Conservation (phyloP, 2,888 invertebrate genomes). For the Blastobasis lacticolella region DNA sequence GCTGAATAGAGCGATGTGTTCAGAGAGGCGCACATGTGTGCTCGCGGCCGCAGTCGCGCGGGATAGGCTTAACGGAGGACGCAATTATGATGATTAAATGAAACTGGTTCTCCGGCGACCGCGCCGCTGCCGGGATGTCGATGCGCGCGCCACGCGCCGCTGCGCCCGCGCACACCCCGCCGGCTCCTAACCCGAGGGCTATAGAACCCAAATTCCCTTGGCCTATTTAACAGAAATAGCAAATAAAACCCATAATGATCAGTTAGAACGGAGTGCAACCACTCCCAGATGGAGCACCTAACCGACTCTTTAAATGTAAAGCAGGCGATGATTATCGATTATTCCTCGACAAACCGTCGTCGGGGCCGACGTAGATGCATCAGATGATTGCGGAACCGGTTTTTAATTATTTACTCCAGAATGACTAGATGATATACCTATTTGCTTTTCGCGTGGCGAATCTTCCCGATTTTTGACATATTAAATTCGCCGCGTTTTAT, state of each 20-base stretch:
- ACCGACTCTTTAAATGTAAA: conserved; percentile 15
- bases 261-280: conserved; percentile 13
- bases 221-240: too few relatives aligned
- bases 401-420: background rate
- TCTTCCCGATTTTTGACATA: too few relatives aligned
- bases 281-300: conserved; percentile 12
- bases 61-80: conserved; percentile 64
- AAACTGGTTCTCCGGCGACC: conserved; percentile 60
- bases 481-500: too few relatives aligned
- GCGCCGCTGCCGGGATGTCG: conserved; percentile 45
- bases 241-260: background rate
- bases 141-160: conserved; percentile 31
- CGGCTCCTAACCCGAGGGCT: background rate
- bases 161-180: background rate
- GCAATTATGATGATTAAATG: conserved; percentile 71
- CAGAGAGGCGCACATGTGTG: conserved; percentile 18
- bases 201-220: too few relatives aligned
- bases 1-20: conserved; percentile 2
- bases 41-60: conserved; percentile 32
- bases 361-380: conserved; percentile 5
- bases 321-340: conserved; percentile 17
- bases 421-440: background rate
- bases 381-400: background rate
- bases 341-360: conserved; percentile 11
- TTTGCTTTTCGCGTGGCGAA: background rate